These are phyloP conservation scores for Asobara japonica DNA, from an alignment of 1,140 invertebrate genomes.

Conservation along the genomic window DNA sequence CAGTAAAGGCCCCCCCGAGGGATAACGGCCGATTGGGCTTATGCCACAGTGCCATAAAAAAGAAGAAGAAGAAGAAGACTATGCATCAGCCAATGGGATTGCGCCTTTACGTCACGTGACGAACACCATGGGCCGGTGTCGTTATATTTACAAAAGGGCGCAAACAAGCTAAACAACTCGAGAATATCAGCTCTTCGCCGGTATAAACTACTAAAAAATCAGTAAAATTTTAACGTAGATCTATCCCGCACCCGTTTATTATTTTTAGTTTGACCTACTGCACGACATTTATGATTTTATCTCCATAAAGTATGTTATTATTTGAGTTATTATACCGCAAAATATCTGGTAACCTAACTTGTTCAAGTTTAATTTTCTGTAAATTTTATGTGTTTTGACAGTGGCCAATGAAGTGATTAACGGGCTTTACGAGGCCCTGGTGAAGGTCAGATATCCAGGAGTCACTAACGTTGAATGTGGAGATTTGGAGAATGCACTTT, in stretches of 20 bases:
- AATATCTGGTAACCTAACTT: background rate
- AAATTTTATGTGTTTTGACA: conserved; percentile 12
- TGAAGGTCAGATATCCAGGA: conserved; percentile 40
- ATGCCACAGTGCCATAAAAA: too few species aligned
- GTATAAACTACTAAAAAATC: background rate
- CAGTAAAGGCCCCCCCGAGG: too few species aligned
- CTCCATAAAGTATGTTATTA: background rate
- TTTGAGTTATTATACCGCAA: background rate
- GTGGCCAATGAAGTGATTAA: conserved; percentile 33
- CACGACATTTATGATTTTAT: background rate
- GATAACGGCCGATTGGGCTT: too few species aligned
- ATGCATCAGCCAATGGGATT: too few species aligned
- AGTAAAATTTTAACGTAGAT: background rate
- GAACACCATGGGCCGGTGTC: too few species aligned
- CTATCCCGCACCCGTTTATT: background rate
- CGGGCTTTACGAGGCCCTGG: conserved; percentile 39
- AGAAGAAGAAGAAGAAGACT: too few species aligned
- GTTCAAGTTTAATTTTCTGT: conserved; percentile 2
- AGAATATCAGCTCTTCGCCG: too few species aligned
- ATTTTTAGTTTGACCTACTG: background rate
- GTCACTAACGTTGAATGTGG: conserved; percentile 33
- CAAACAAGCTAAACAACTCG: too few species aligned
- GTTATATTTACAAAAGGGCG: background rate
- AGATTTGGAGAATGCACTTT: conserved; percentile 34
- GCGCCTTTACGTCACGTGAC: too few species aligned